Evolutionary conservation across 2,888 invertebrate genomes (phyloP), one percentile per base, ranked within the genome.

Genomic region (Podotricha telesiphe): DNA sequence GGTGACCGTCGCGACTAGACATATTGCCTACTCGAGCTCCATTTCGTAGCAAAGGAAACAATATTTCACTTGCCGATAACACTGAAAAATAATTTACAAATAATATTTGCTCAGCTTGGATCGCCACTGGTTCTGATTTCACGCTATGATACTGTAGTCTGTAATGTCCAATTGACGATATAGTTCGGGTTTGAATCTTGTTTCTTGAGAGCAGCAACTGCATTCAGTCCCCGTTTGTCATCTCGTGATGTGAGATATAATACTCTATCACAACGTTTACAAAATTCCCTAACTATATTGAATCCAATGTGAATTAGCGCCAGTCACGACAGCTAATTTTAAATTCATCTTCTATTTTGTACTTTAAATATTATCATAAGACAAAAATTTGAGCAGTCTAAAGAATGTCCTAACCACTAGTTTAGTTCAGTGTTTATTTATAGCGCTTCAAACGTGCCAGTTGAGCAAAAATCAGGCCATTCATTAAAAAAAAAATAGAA

Each of bases 191-290:
- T 84, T 20, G 94, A 82, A 19, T 94, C 94, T 76, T 94, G 91
- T 74, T 94, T 89, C 68, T 94, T 89, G 0, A 96, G 86, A 58
- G 94, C 86, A 47, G 89, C 84, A 0, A 96, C 93, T 2, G 96
- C 96, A 59, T 87, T 86, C 73, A 88, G 78, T 0, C 96, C 96
- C 47, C 94, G 90, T 0, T 79, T 84, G 55, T 86, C 86, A 82
- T 95, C 94, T 69, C 96, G 92, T 0, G 96, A 93, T 56, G 96
- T 96, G n/a, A 97, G 86, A 80, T 95, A 96, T n/a, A 97, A 96
- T 68, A 89, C 85, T 1, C 96, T 96, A 66, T 95, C 86, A 80
- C 95, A 96, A 72, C 94, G 92, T 77, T 95, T 92, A 82, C 95
- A 96, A 7, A 96, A 89, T 0, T 94, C 95, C 75, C 95, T 94